Conservation (phyloP, 1,140 invertebrate species). For the Micrasema longulum region DNA sequence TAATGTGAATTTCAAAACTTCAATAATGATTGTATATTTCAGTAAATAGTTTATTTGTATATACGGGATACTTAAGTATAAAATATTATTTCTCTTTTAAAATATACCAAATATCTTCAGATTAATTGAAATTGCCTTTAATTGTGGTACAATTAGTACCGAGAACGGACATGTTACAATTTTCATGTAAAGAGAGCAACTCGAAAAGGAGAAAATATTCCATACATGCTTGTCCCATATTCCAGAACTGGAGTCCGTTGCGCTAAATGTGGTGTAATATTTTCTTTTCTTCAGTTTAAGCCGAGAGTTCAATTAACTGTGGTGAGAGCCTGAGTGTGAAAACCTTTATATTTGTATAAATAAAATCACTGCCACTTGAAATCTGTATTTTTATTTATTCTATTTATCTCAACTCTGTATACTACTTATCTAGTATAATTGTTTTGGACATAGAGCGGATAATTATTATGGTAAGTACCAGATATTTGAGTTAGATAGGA, state of each 20-base stretch:
- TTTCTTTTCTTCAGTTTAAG: conserved; percentile 46
- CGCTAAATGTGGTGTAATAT: conserved; percentile 11
- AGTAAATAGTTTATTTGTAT: conserved; percentile 32
- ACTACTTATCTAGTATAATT: too few relatives aligned
- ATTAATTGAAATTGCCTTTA: conserved; percentile 53
- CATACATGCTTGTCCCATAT: background rate
- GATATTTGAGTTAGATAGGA: too few relatives aligned
- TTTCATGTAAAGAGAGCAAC: conserved; percentile 39
- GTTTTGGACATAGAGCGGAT: too few relatives aligned
- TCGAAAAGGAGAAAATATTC: conserved; percentile 45
- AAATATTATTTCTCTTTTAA: conserved; percentile 32
- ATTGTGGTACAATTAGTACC: conserved; percentile 42
- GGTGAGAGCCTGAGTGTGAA: conserved; percentile 53
- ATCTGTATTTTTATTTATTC: background rate
- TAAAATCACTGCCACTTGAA: conserved; percentile 55
- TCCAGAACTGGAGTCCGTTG: background rate
- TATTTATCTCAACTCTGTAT: too few relatives aligned
- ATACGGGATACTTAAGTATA: conserved; percentile 18
- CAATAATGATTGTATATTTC: conserved; percentile 34
- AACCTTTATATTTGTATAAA: conserved; percentile 52
- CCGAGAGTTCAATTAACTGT: conserved; percentile 49
- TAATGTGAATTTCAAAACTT: too few relatives aligned
- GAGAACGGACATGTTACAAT: conserved; percentile 40
- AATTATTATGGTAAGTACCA: too few relatives aligned
- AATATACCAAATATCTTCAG: conserved; percentile 54